Evolutionary conservation across 2,888 invertebrate genomes (phyloP).

Genomic region (Hyles lineata): DNA sequence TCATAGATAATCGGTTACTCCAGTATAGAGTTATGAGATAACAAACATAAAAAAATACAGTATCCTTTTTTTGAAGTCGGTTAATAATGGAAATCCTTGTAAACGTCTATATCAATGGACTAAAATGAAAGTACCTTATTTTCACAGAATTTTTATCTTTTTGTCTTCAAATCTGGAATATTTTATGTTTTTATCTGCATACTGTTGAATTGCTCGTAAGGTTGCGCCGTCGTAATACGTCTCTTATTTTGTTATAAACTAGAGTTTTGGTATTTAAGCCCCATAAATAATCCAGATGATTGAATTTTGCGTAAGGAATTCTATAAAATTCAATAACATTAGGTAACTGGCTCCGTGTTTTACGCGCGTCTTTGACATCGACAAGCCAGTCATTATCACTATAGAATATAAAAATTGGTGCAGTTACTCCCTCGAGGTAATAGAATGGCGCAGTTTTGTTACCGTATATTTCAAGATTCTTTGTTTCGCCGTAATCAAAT

Average conservation of each 20-base stretch:
- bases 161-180: no score
- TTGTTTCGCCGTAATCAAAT: constrained; percentile 33
- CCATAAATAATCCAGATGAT: constrained; percentile 41
- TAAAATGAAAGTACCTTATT: no score
- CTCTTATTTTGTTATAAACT: constrained; percentile 15
- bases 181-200: neutral
- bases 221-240: neutral
- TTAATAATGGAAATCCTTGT: no score
- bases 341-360: neutral
- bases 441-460: constrained; percentile 25
- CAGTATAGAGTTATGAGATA: no score
- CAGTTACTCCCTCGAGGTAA: constrained; percentile 12
- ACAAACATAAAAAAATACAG: no score
- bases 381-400: constrained; percentile 38
- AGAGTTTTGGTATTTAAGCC: constrained; percentile 32
- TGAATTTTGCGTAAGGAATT: constrained; percentile 34
- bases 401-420: constrained; percentile 38
- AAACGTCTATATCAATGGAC: no score
- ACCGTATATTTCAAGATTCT: constrained; percentile 31
- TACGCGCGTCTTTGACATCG: constrained; percentile 7
- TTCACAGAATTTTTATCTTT: no score
- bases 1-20: no score
- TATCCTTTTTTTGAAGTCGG: no score
- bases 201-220: neutral
- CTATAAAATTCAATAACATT: constrained; percentile 37